A percentile compares a stretch with the other conserved stretches of the same genome.
Evolutionary conservation across 2,113 vertebrate species (phyloP).

Genomic region (Cyanoderma ruficeps): DNA sequence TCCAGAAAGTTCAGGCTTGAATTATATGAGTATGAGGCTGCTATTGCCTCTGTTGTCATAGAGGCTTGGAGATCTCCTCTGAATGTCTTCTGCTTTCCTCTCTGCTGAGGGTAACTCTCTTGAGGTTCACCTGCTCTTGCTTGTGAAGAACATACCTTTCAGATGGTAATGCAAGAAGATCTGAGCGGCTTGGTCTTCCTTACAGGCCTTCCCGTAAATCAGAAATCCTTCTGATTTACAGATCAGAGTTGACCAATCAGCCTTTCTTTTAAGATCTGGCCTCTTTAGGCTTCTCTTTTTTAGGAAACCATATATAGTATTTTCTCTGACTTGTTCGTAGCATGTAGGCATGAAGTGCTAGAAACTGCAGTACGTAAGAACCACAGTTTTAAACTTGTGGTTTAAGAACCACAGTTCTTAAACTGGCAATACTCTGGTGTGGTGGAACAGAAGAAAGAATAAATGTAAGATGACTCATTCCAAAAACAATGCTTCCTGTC

Average conservation of each 20-base stretch:
- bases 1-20: neutral
- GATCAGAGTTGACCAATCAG: neutral
- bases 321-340: neutral
- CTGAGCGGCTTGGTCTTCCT: neutral
- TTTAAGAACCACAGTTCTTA: neutral
- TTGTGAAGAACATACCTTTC: neutral
- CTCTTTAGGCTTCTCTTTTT: neutral
- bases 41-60: neutral
- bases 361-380: neutral
- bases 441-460: neutral
- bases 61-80: neutral
- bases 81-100: neutral
- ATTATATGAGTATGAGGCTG: neutral
- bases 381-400: neutral
- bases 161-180: neutral
- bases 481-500: neutral
- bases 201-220: no score
- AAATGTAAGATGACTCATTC: neutral
- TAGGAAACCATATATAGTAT: neutral
- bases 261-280: neutral
- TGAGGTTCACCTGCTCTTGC: neutral
- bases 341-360: neutral
- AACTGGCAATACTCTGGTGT: neutral
- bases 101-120: neutral
- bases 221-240: neutral